Evolutionary conservation across 1,140 invertebrate species (phyloP).

Genomic region (Bombus confusus): DNA sequence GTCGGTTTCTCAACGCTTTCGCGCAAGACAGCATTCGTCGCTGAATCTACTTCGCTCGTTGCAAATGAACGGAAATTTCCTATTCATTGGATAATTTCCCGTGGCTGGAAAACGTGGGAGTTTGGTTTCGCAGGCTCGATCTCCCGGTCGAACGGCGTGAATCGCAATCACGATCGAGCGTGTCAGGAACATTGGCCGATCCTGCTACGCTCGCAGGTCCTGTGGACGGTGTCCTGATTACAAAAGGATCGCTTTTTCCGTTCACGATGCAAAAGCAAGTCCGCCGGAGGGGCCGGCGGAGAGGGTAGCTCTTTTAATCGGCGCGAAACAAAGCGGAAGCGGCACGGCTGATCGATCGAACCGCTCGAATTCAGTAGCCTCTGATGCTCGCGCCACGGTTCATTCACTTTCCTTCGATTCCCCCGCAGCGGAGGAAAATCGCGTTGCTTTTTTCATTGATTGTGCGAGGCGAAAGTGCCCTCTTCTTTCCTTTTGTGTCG

Average conservation of each 20-base stretch:
- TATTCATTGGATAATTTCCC: too few species aligned
- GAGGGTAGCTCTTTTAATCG: constrained; percentile 6
- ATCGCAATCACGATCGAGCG: constrained; percentile 39
- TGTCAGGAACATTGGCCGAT: constrained; percentile 48
- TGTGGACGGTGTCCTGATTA: constrained; percentile 60
- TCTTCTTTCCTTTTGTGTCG: neutral
- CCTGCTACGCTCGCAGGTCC: constrained; percentile 47
- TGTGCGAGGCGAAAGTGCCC: neutral
- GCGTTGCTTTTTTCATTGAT: neutral
- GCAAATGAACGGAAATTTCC: neutral
- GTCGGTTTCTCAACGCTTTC: neutral
- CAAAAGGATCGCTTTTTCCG: constrained; percentile 33
- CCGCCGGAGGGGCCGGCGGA: neutral
- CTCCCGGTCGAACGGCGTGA: constrained; percentile 24
- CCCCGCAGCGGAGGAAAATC: neutral
- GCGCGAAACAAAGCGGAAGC: constrained; percentile 9
- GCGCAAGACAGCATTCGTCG: neutral
- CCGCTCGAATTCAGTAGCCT: neutral
- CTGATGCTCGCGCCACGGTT: neutral
- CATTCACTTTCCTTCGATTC: neutral
- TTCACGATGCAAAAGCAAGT: constrained; percentile 20
- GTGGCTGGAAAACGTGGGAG: too few species aligned
- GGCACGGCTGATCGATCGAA: constrained; percentile 2
- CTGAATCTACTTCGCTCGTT: too few species aligned
- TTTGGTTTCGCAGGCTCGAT: neutral